Percentiles rank a stretch among this genome's conserved stretches.
Evolutionary conservation across 1,140 invertebrate genomes (phyloP).

Genomic region (Epicauta chinensis): DNA sequence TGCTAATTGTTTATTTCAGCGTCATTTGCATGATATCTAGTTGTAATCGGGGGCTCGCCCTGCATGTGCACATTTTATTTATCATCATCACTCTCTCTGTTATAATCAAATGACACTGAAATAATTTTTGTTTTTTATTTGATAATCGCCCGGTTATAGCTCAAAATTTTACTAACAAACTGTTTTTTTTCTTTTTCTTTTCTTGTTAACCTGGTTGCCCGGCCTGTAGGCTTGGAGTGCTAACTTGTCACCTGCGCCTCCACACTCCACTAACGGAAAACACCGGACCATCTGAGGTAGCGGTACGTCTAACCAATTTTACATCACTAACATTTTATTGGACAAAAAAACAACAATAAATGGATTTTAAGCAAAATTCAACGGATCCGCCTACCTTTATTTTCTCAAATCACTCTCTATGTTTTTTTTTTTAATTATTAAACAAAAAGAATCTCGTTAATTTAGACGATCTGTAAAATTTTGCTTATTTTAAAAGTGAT

Average conservation of each 20-base stretch:
- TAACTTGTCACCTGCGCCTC: conserved; percentile 29
- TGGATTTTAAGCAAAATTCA: conserved; percentile 12
- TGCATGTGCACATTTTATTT: background rate
- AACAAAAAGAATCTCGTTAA: background rate
- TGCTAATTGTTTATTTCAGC: background rate
- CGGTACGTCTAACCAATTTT: conserved; percentile 26
- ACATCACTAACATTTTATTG: conserved; percentile 27
- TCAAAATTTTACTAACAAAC: conserved; percentile 50
- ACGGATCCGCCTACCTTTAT: background rate
- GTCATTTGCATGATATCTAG: background rate
- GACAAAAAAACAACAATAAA: background rate
- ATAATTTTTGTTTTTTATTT: background rate
- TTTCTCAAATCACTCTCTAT: background rate
- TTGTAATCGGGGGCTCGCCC: background rate
- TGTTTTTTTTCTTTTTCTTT: conserved; percentile 57
- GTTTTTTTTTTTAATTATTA: too few species aligned
- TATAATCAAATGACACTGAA: background rate
- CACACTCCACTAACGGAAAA: conserved; percentile 24
- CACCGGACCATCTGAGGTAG: conserved; percentile 30
- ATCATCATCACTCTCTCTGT: background rate
- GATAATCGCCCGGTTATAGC: background rate
- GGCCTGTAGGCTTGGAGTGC: conserved; percentile 32
- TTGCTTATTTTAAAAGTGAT: conserved; percentile 3
- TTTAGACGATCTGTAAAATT: conserved; percentile 9
- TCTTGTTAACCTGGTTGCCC: conserved; percentile 38